Base-by-base conservation (phyloP, 2,888 invertebrate species). In the Trimorus sp. region DNA sequence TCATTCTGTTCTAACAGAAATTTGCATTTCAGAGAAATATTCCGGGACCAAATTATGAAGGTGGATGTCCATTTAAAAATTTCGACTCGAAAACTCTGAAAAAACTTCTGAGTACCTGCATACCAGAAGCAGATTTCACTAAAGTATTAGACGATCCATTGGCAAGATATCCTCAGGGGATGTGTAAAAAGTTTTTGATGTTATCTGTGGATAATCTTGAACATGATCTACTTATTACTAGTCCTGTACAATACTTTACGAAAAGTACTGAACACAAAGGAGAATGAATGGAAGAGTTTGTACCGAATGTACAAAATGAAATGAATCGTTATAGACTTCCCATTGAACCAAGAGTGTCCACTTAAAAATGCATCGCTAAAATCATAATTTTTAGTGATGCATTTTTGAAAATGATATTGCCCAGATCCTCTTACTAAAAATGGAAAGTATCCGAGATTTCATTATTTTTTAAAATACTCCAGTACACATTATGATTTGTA, bases 31-130 rank as follows among this genome's bases (percentile, higher is more conserved):
- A 92, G 92, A 85, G 80, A 48, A 86, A 86, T 69, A 75, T 87
- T 16, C 90, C 92, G 12, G 92, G 92, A 70, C 90, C 93, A 6
- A 88, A 85, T 59, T 92, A 92, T 77, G 94, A 94, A 90, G 94
- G 94, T 63, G 94, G 94, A 12, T 95, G 95, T 83, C 95, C 95
- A 1, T 95, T 95, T 84, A 93, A 93, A 86, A 92, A 93, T 83
- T 94, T 94, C 91, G 94, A 94, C 84, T 84, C 85, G 9, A 84
- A 86, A 49, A 92, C 91, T 81, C 45, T 82, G 15, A 14, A 58
- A 7, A 48, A 71, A 38, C 70, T 93, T 59, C 87, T 94, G 68
- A 86, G 88, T 70, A 81, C 84, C 11, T 86, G 79, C 42, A 70
- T 88, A 37, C 49, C 84, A 12, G 85, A 88, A 54, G 75, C 73